Evolutionary conservation across 2,888 invertebrate species (phyloP), one percentile per base, ranked within the genome.

Genomic region (Conistra vaccinii): DNA sequence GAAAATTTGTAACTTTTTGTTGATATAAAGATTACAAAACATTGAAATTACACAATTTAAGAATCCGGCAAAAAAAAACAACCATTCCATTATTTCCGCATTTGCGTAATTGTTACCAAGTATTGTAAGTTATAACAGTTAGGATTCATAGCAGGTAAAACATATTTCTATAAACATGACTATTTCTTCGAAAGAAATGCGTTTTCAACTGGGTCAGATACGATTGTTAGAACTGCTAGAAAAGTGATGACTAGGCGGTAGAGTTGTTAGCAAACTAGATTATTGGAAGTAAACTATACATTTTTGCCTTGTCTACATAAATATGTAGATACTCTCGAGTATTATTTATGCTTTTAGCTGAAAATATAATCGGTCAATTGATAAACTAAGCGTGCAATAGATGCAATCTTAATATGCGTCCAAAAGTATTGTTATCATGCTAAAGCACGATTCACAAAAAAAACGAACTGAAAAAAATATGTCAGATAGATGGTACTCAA

Each of bases 171-270:
- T 20, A 17, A 58, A 73, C 65, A 67, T 62, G 12, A 39, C 53
- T 51, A 62, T 69, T 78, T 79, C 63, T 69, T 68, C 35, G 65
- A 70, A 72, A 20, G 29, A 29, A 63, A 58, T 20, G 45, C 29
- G 65, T 67, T 26, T 53, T 26, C 39, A 78, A 72, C 62, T 76
- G 60, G 74, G 76, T 69, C 78, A 77, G 29, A 51, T n/a, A 58
- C 26, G 57, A 39, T 29, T 67, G 20, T 69, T 45, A 51, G 39
- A 78, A 66, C 48, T 78, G 39, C 57, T 76, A 65, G 45, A 68
- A 84, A 80, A 68, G n/a, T 61, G 32, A 80, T 86, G 85, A 86
- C 62, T 58, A 68, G 10, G 45, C 67, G n/a, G 26, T 69, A 58
- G 45, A 53, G 9, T 48, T 42, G 20, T 70, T n/a, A 53, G 39